Conservation (phyloP, 1,140 invertebrate genomes). For the Dufourea novaeangliae region DNA sequence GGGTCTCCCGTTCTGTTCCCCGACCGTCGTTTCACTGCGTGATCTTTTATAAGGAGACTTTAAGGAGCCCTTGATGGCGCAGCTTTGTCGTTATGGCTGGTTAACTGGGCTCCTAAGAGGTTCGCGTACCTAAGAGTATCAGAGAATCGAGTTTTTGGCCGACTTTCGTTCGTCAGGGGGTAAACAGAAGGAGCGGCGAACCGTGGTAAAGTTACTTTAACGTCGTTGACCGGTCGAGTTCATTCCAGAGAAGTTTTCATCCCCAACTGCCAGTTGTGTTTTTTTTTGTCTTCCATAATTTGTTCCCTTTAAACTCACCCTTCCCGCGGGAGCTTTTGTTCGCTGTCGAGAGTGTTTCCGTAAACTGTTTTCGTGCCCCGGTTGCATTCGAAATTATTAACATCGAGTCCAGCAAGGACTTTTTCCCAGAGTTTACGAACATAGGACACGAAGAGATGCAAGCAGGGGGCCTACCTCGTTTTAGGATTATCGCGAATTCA, state of each 20-base stretch:
- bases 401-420: no score
- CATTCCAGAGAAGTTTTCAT: not conserved
- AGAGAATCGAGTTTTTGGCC: constrained; percentile 2
- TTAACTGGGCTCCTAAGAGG: not conserved
- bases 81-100: not conserved
- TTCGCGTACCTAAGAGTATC: not conserved
- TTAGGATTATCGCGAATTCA: no score
- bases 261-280: not conserved
- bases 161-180: not conserved
- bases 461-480: no score
- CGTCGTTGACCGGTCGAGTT: not conserved
- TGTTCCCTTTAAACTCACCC: not conserved
- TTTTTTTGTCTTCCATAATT: not conserved
- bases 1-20: no score
- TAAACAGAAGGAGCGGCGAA: not conserved
- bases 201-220: constrained; percentile 3
- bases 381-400: constrained; percentile 3
- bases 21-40: no score
- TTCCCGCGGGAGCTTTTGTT: not conserved
- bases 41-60: not conserved
- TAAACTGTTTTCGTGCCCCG: not conserved
- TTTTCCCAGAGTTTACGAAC: no score
- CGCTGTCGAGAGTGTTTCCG: constrained; percentile 1
- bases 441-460: no score
- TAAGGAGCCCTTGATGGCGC: not conserved